Evolutionary conservation across 2,113 vertebrate genomes (phyloP).

Genomic region (Leucopsar rothschildi): DNA sequence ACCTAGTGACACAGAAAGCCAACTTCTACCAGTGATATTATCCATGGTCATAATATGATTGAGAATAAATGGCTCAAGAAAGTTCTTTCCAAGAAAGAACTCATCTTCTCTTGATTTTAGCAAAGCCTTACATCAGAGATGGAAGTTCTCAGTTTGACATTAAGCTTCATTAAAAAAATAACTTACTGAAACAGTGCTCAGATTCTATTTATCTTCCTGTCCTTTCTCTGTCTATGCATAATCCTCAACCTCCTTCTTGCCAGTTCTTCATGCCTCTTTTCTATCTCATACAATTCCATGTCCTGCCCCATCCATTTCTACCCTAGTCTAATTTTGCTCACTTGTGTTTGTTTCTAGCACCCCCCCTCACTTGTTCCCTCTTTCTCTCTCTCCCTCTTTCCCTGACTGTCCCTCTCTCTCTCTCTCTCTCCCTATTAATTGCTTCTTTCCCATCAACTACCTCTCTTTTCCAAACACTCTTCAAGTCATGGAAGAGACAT

Average conservation of each 20-base stretch:
- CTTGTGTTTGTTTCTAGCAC: neutral
- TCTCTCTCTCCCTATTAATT: neutral
- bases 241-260: neutral
- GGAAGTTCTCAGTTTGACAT: neutral
- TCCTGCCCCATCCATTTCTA: neutral
- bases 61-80: neutral
- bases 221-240: neutral
- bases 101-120: neutral
- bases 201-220: neutral
- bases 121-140: neutral
- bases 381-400: too few relatives aligned
- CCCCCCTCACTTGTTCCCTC: neutral
- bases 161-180: neutral
- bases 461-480: neutral
- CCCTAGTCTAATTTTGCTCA: neutral
- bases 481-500: neutral
- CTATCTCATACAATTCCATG: neutral
- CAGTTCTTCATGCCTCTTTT: neutral
- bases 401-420: neutral
- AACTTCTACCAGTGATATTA: neutral
- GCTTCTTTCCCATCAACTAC: neutral
- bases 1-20: neutral
- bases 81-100: neutral
- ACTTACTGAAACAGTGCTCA: neutral
- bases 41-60: too few relatives aligned